Conservation (phyloP, 2,113 vertebrate species). For the Callopanchax toddi region DNA sequence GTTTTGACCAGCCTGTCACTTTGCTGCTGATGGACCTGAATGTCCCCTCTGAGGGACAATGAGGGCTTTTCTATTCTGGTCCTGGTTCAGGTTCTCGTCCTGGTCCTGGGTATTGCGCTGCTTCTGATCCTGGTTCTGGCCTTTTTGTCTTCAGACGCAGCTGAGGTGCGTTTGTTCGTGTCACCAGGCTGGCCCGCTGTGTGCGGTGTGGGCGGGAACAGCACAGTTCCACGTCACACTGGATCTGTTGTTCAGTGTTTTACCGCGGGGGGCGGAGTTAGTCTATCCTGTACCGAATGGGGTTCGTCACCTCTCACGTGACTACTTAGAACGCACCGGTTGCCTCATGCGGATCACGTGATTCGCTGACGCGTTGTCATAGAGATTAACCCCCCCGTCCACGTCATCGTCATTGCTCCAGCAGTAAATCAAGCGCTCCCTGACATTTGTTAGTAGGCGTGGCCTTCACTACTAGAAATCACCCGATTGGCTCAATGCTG, state of each 20-base stretch:
- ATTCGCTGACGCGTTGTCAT: constrained; percentile 55
- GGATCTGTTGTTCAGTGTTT: constrained; percentile 12
- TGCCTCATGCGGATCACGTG: constrained; percentile 25
- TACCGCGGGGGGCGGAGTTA: constrained; percentile 4
- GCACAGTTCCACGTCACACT: constrained; percentile 59
- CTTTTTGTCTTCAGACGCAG: constrained; percentile 27
- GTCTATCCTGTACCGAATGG: too few species aligned
- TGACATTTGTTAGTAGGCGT: constrained; percentile 13
- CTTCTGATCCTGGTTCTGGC: too few species aligned
- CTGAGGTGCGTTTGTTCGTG: constrained; percentile 43
- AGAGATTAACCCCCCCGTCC: constrained; percentile 32
- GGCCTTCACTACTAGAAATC: rapidly evolving
- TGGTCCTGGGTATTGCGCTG: too few species aligned
- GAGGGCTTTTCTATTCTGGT: too few species aligned
- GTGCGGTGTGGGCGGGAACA: constrained; percentile 8
- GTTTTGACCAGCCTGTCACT: too few species aligned
- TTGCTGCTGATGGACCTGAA: too few species aligned
- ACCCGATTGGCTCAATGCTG: constrained; percentile 6
- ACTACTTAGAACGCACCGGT: background rate
- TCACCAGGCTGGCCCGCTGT: rapidly evolving
- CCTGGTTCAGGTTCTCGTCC: too few species aligned
- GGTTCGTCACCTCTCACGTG: constrained; percentile 21
- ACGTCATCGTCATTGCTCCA: background rate
- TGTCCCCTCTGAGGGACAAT: too few species aligned
- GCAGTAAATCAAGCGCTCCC: constrained; percentile 2